Evolutionary conservation across 2,888 invertebrate genomes (phyloP).

Genomic region (Tetropium fuscum): DNA sequence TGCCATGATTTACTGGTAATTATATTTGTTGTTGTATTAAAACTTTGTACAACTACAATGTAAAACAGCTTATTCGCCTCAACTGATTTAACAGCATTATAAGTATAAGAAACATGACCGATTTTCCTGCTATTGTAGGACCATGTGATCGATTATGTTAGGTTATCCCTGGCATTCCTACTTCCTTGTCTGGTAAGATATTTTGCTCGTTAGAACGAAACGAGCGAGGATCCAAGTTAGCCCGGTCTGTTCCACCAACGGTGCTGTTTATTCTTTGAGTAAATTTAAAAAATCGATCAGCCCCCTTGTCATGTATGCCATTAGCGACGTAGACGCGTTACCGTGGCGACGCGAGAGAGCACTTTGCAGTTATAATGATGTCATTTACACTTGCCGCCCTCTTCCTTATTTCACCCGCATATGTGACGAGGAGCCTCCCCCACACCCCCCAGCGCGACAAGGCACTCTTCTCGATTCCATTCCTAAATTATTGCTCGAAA

Average conservation of each 20-base stretch:
- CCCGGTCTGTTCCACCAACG: conserved; percentile 37
- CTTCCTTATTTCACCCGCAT: conserved; percentile 64
- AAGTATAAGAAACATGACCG: no score
- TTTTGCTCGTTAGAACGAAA: conserved; percentile 43
- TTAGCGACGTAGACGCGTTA: conserved; percentile 65
- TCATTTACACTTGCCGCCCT: conserved; percentile 68
- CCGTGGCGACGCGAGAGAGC: conserved; percentile 66
- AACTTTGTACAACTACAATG: no score
- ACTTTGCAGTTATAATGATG: conserved; percentile 69
- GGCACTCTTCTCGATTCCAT: conserved; percentile 40
- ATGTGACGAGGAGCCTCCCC: conserved; percentile 54
- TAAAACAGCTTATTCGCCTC: no score
- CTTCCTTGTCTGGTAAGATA: conserved; percentile 35
- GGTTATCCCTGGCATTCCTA: conserved; percentile 18
- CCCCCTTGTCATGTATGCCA: conserved; percentile 68
- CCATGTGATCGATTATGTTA: no score
- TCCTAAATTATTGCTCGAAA: conserved; percentile 49
- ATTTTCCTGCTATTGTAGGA: no score
- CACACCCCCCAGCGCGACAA: conserved; percentile 37
- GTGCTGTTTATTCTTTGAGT: conserved; percentile 65
- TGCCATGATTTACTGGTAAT: no score
- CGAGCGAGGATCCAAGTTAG: conserved; percentile 33
- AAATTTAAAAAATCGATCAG: conserved; percentile 68
- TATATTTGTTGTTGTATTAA: no score
- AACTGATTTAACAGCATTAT: no score